A percentile compares a stretch with the other conserved stretches of the same genome.
Evolutionary conservation across 2,113 vertebrate genomes (phyloP).

Genomic region (Cisticola juncidis): DNA sequence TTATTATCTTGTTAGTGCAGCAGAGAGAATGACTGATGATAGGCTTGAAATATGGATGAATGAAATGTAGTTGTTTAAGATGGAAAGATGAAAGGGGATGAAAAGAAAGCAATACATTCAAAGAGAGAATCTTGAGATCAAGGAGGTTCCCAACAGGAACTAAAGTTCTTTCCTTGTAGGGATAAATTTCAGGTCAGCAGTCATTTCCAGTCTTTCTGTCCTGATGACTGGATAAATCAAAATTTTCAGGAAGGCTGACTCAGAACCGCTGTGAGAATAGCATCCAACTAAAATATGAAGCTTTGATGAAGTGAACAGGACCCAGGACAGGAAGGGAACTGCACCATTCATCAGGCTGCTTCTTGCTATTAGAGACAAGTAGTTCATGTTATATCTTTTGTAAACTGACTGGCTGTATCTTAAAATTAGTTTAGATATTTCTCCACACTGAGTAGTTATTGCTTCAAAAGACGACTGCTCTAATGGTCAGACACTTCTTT

Average conservation of each 20-base stretch:
- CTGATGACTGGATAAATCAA: background rate
- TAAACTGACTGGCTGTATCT: background rate
- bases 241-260: background rate
- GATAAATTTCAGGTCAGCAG: conserved; percentile 26
- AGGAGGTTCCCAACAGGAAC: background rate
- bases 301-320: background rate
- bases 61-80: conserved; percentile 6
- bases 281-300: background rate
- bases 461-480: background rate
- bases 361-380: background rate
- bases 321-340: background rate
- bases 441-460: background rate
- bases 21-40: background rate
- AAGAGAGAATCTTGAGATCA: conserved; percentile 21
- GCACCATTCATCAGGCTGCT: background rate
- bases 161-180: background rate
- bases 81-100: conserved; percentile 11
- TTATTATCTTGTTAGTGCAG: background rate
- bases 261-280: background rate
- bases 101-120: background rate
- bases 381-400: background rate
- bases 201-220: background rate
- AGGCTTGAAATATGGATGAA: conserved; percentile 31
- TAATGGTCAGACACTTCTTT: background rate
- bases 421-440: background rate